Base-by-base conservation (phyloP, 2,888 invertebrate species). In the Sinhomidia bicolor region DNA sequence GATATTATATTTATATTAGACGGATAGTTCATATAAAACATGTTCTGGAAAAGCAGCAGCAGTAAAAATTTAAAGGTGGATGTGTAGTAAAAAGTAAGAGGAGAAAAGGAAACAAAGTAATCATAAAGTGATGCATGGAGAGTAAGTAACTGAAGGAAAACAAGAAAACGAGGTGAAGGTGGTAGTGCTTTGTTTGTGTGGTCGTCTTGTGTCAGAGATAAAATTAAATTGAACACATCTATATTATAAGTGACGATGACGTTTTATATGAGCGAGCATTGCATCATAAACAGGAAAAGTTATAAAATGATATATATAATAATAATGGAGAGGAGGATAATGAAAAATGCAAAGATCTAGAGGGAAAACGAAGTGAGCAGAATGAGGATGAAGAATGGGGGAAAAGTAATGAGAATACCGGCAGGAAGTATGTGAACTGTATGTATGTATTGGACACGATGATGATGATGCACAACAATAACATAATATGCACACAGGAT, bases 331-430 rank as follows among this genome's bases (percentile, higher is more conserved):
- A 51, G 47, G 47, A 71, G 36, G 26, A 7, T 14, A 36, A 68
- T 3, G n/a, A 36, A n/a, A 14, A n/a, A 47, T 20, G 47, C 36
- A 74, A 26, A n/a, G 44, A 47, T 71, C 12, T 29, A 74, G 14
- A 71, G 23, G 41, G 44, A 20, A 44, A 74, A 5, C n/a, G 3
- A 5, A 36, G 3, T 36, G 36, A 36, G 29, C 2, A 20, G 20
- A 51, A n/a, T n/a, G n/a, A 14, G 44, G 76, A 12, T 12, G 76
- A 12, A 47, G 51, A 54, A 41, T 32, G n/a, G n/a, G 26, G 62
- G n/a, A 65, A 65, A 26, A 6, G 41, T 80, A 51, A 83, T 83
- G 83, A 83, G 83, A 74, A 83, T 74, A 71, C 68, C 83, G 51
- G 32, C n/a, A 12, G 65, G 44, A 65, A 81, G 20, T 65, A 81